These are phyloP conservation scores for Drosophila seclusa DNA, from an alignment of 2,888 invertebrate species.

Conservation along the genomic window DNA sequence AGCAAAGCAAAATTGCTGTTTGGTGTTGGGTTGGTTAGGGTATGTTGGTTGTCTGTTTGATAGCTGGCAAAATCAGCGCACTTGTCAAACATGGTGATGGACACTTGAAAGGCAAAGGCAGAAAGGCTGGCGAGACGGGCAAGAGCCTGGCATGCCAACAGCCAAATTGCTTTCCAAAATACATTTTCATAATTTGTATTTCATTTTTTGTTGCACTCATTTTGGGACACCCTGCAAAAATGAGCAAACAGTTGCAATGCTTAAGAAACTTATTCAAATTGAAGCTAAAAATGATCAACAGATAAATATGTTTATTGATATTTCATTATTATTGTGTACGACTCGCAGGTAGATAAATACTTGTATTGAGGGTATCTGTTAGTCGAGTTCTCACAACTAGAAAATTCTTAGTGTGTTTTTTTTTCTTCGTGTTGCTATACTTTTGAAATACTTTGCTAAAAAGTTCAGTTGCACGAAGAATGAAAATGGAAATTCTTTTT, in stretches of 20 bases:
- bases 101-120: constrained; percentile 74
- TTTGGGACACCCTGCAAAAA: constrained; percentile 30
- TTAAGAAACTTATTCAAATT: neutral
- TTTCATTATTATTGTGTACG: neutral
- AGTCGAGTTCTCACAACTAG: neutral
- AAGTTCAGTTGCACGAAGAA: constrained; percentile 44
- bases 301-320: neutral
- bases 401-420: neutral
- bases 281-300: neutral
- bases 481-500: constrained; percentile 59
- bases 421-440: too few relatives aligned
- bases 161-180: constrained; percentile 73
- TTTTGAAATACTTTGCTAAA: constrained; percentile 31
- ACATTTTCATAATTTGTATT: constrained; percentile 19
- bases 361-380: constrained; percentile 13
- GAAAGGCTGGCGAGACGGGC: constrained; percentile 37
- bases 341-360: neutral
- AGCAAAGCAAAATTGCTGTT: constrained; percentile 34
- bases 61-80: constrained; percentile 66
- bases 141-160: constrained; percentile 54
- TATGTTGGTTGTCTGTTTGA: neutral
- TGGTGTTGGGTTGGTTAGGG: neutral
- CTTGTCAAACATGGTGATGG: constrained; percentile 77
- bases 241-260: neutral
- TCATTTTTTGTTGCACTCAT: neutral